phyloP scores from a whole-genome alignment of 2,888 invertebrate genomes.

The Microctonus aethiopoides region DNA sequence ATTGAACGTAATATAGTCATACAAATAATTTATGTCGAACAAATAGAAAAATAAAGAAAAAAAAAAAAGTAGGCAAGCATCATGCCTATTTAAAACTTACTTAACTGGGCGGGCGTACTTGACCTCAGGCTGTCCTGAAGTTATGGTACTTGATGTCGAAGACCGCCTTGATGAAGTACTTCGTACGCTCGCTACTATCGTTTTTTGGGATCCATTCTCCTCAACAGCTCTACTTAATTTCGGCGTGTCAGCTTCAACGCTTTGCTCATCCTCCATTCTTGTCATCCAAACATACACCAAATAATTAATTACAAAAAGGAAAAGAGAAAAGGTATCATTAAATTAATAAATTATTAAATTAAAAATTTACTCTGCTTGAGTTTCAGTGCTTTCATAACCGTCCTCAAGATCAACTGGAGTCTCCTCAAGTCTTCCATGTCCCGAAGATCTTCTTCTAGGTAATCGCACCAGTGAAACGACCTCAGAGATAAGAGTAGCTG shows the following conservation, averaged over 20 bases:
- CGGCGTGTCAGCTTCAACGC: conserved; percentile 51
- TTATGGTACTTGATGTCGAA: conserved; percentile 51
- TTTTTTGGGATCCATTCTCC: conserved; percentile 53
- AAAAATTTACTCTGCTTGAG: conserved; percentile 57
- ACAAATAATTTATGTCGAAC: background rate
- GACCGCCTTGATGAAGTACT: conserved; percentile 52
- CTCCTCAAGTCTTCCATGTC: conserved; percentile 56
- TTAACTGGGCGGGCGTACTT: conserved; percentile 64
- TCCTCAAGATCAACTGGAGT: conserved; percentile 56
- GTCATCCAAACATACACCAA: no score
- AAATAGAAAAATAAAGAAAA: conserved; percentile 1
- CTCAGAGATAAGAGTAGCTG: conserved; percentile 82
- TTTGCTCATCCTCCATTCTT: conserved; percentile 54
- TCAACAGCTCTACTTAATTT: conserved; percentile 49
- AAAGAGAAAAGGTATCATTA: background rate
- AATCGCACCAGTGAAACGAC: conserved; percentile 78
- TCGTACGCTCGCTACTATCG: conserved; percentile 50
- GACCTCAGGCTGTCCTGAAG: conserved; percentile 58
- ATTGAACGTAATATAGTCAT: background rate
- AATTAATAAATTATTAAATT: background rate
- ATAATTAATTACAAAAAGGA: no score
- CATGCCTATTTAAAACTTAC: conserved; percentile 53
- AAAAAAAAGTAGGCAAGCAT: conserved; percentile 35
- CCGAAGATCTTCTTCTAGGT: conserved; percentile 55
- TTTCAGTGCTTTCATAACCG: conserved; percentile 58